phyloP scores from a whole-genome alignment of 1,140 invertebrate species.

The Sycobia sp. region DNA sequence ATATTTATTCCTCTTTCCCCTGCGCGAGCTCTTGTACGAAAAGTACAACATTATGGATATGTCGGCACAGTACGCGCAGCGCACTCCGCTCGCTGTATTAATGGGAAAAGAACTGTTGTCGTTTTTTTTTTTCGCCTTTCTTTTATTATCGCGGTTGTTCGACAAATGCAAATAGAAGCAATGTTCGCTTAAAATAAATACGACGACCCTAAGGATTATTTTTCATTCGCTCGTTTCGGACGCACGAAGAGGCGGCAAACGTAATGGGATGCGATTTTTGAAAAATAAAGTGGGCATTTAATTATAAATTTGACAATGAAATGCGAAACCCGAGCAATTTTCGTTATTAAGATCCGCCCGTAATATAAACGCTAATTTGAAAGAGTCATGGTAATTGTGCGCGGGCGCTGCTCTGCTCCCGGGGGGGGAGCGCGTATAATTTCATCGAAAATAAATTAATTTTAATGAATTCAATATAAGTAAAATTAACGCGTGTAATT shows the following conservation, averaged over 20 bases:
- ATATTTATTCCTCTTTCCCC: too few species aligned
- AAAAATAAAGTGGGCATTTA: conserved; percentile 10
- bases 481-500: conserved; percentile 24
- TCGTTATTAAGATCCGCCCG: conserved; percentile 12
- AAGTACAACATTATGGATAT: too few species aligned
- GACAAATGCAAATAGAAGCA: too few species aligned
- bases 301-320: not conserved
- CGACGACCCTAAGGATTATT: too few species aligned
- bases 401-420: too few species aligned
- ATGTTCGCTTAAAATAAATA: too few species aligned
- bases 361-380: conserved; percentile 1
- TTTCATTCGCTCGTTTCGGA: too few species aligned
- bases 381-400: conserved; percentile 16
- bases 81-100: too few species aligned
- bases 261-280: not conserved
- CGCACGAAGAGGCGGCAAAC: not conserved
- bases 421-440: conserved; percentile 1
- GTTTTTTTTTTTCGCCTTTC: too few species aligned
- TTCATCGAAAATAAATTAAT: conserved; percentile 25
- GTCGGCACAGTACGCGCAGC: too few species aligned
- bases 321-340: conserved; percentile 26
- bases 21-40: too few species aligned
- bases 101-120: too few species aligned
- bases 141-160: conserved; percentile 32
- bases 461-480: conserved; percentile 15